Evolutionary conservation across 2,888 invertebrate species (phyloP), one percentile per base, ranked within the genome.

Genomic region (Orthosia cruda): DNA sequence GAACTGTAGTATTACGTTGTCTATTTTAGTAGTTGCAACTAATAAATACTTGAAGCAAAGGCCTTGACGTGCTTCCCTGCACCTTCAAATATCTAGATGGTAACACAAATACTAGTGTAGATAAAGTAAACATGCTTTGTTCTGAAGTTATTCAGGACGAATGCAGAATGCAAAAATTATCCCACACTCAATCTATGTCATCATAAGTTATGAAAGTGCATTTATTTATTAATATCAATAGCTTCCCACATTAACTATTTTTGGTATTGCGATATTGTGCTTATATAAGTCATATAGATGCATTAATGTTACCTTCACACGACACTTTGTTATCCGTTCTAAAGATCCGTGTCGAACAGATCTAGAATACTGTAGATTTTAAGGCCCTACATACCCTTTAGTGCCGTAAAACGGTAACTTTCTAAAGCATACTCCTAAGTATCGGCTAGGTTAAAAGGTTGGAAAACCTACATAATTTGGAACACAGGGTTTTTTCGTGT

Each of bases 231-330:
- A 64, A 79, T 72, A 74, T 55, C 52, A 77, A 76, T 68, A 72
- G 57, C 71, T 58, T 71, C 66, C 69, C 79, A 86, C 84, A 45
- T n/a, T 45, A 63, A 52, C 2, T 13, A 50, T 69, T 49, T 80
- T 70, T 4, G 32, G 47, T 68, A 58, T 66, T 75, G 63, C 59
- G 26, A 58, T 74, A 77, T 73, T 72, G 58, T 66, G 49, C 26
- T 65, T 18, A 57, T 71, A 65, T 71, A 49, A 72, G 50, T 70
- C 47, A 68, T 52, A 52, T 54, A 26, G 40, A 13, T 55, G 18
- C 26, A 59, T n/a, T 52, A 71, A 55, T 50, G 23, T 16, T 49
- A 16, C 50, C 52, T 57, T 57, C 54, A 63, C 32, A 52, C 62
- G 74, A 72, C 69, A 72, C 18, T 63, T 32, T 40, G 15, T 71